Percentiles rank a stretch among this genome's conserved stretches.
Evolutionary conservation across 2,113 vertebrate genomes (phyloP).

Genomic region (Nycticebus coucang): DNA sequence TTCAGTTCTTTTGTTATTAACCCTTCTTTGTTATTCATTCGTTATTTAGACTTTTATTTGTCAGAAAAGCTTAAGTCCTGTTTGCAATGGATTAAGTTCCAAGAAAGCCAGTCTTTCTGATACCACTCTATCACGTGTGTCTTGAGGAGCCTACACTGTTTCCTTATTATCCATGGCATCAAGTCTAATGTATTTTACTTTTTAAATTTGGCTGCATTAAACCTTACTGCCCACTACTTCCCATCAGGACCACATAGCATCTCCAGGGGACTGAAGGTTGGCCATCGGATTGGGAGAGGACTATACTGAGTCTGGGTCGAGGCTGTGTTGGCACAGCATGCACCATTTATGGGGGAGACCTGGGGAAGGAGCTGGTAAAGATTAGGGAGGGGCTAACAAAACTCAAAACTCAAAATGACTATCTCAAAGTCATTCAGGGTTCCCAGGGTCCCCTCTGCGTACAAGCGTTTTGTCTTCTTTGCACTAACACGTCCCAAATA

Average conservation of each 20-base stretch:
- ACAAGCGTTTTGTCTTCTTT: not conserved
- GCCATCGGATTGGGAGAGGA: not conserved
- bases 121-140: not conserved
- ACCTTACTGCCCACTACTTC: not conserved
- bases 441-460: not conserved
- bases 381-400: not conserved
- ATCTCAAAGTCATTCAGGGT: not conserved
- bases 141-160: not conserved
- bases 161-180: not conserved
- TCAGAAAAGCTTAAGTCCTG: conserved; percentile 54
- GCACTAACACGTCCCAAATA: not conserved
- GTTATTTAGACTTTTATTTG: conserved; percentile 59
- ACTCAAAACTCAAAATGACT: not conserved
- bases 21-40: conserved; percentile 56
- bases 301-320: not conserved
- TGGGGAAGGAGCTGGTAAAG: not conserved
- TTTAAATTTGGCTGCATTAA: not conserved
- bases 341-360: not conserved
- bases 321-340: not conserved
- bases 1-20: conserved; percentile 46
- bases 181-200: not conserved
- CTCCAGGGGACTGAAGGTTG: not conserved
- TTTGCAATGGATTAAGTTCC: conserved; percentile 38
- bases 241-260: no score
- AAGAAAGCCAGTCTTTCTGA: conserved; percentile 29